These are phyloP conservation scores for Peromyscus nudipes DNA, from an alignment of 2,797 vertebrate genomes.

Conservation along the genomic window DNA sequence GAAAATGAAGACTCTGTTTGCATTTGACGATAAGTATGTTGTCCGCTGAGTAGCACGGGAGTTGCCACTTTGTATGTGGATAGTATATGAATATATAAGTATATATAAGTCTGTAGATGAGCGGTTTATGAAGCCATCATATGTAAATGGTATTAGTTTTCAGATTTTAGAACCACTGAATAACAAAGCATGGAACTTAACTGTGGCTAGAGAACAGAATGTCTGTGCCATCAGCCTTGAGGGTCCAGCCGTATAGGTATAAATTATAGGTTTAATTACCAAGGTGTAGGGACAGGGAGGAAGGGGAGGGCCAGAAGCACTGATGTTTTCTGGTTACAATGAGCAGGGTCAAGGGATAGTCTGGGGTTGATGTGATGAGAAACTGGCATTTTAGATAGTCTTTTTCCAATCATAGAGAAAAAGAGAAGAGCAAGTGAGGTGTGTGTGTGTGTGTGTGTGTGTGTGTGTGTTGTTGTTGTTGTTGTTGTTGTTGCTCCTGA, in stretches of 20 bases:
- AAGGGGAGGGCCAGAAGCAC: background rate
- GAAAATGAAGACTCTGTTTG: background rate
- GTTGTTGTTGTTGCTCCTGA: background rate
- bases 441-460: background rate
- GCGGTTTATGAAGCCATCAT: background rate
- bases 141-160: background rate
- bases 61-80: background rate
- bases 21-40: background rate
- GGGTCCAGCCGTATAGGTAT: background rate
- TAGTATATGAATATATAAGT: background rate
- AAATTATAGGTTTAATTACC: background rate
- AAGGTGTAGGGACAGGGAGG: background rate
- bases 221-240: background rate
- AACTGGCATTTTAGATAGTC: background rate
- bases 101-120: background rate
- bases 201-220: background rate
- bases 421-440: background rate
- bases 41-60: background rate
- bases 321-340: background rate
- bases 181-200: background rate
- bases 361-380: background rate
- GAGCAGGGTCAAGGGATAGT: background rate
- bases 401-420: conserved; percentile 12
- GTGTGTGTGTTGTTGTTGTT: background rate
- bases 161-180: conserved; percentile 1